Evolutionary conservation across 92 coral and sea anemone species (phyloP).

Genomic region (Bergia puertoricense): DNA sequence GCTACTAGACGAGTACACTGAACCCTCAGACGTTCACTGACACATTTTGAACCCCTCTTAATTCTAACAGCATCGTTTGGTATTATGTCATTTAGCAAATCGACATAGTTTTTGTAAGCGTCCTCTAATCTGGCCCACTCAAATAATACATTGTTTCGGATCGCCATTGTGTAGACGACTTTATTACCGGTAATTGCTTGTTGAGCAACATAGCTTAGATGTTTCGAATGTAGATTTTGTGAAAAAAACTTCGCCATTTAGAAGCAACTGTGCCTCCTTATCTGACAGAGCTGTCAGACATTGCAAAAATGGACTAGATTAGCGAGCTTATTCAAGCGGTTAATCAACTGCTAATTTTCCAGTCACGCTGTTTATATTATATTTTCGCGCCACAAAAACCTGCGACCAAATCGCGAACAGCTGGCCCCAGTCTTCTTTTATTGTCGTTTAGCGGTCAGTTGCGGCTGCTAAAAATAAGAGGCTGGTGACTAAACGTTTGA

Average conservation of each 20-base stretch:
- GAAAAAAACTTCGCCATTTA: constrained; percentile 19
- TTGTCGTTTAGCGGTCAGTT: neutral
- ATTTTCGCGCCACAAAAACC: neutral
- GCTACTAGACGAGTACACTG: too few relatives aligned
- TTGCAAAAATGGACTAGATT: neutral
- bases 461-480: neutral
- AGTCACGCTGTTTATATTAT: constrained; percentile 16
- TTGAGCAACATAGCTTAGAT: constrained; percentile 12
- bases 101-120: constrained; percentile 36
- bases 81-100: constrained; percentile 48
- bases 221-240: constrained; percentile 3
- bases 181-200: constrained; percentile 55
- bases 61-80: constrained; percentile 42
- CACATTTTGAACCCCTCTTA: neutral
- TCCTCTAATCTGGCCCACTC: constrained; percentile 36
- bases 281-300: constrained; percentile 17
- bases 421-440: neutral
- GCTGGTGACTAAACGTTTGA: constrained; percentile 16
- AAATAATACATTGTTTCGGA: constrained; percentile 47
- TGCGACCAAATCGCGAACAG: too few relatives aligned
- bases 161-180: constrained; percentile 48
- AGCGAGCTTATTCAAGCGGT: neutral
- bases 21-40: too few relatives aligned
- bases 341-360: neutral
- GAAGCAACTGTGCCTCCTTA: neutral